Evolutionary conservation across 2,797 vertebrate species (phyloP), one percentile per base, ranked within the genome.

Genomic region (Oophaga sylvatica): DNA sequence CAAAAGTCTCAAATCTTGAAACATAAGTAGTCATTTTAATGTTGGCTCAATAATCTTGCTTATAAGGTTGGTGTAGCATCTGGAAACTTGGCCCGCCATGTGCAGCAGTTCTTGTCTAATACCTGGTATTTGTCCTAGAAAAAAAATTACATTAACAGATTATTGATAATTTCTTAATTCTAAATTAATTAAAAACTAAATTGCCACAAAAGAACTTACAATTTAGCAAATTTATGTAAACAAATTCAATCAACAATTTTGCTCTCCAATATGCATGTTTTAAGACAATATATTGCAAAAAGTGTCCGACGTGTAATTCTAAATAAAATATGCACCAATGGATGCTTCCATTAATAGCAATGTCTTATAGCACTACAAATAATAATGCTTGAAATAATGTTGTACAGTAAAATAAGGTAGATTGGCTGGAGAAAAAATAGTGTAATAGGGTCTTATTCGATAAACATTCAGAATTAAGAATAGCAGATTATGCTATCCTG

Each of bases 41-140:
- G 41, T 60, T 76, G 91, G 90, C 80, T 89, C 90, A 79, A 90
- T 91, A 68, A 94, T 48, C 87, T 94, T 91, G 63, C 87, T 90
- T 84, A 94, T 86, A 65, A 95, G 89, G 9, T 92, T 91, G 84
- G 92, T 93, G 90, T 95, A 95, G 12, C 90, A 91, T 35, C 63
- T 91, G 88, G 87, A 92, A 53, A 95, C 84, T 20, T 0, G 29
- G 63, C 92, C 90, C 53, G 93, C 94, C 90, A 90, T 35, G 63
- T 70, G 84, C 5, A 94, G 90, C 12, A 95, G 86, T 4, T 92
- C 91, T 82, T 68, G 41, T 56, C 91, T 90, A 67, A 90, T 85
- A 48, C 77, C 70, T 81, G 90, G 67, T 12, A 80, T 9, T 71
- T 88, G 76, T 31, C 82, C 87, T 88, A 75, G 8, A 84, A 56